These are phyloP conservation scores for Eurois occulta DNA, from an alignment of 2,888 invertebrate species.

Conservation along the genomic window DNA sequence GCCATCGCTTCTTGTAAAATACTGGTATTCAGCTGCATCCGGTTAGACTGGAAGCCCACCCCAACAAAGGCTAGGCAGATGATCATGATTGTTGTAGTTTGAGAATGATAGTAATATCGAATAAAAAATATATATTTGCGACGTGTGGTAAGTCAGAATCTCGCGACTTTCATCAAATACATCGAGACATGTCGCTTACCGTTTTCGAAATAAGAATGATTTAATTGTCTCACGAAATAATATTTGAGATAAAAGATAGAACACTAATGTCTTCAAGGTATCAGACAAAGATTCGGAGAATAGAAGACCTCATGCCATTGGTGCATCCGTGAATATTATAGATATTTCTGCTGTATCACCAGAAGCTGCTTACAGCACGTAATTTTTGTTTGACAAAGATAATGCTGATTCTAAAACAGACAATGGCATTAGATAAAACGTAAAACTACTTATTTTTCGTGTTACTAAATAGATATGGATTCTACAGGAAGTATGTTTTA, in stretches of 20 bases:
- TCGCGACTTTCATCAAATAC: not conserved
- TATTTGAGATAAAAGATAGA: not conserved
- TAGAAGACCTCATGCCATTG: not conserved
- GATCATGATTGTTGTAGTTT: not conserved
- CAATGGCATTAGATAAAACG: not conserved
- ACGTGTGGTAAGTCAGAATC: not conserved
- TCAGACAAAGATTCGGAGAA: not conserved
- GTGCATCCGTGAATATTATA: not conserved
- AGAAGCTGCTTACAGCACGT: not conserved
- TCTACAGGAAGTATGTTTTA: not conserved
- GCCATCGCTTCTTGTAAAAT: too few species aligned
- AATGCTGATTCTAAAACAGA: constrained; percentile 7
- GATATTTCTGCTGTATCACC: not conserved
- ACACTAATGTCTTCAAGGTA: not conserved
- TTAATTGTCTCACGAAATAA: not conserved
- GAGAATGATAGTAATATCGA: not conserved
- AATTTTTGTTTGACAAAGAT: not conserved
- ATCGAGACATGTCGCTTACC: not conserved
- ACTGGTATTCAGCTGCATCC: too few species aligned
- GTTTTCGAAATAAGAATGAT: not conserved
- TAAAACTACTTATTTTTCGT: not conserved
- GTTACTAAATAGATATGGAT: not conserved
- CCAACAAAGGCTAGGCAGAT: too few species aligned
- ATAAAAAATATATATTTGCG: not conserved
- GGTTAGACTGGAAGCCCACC: too few species aligned